Evolutionary conservation across 2,797 vertebrate genomes (phyloP).

Genomic region (Remorina albescens): DNA sequence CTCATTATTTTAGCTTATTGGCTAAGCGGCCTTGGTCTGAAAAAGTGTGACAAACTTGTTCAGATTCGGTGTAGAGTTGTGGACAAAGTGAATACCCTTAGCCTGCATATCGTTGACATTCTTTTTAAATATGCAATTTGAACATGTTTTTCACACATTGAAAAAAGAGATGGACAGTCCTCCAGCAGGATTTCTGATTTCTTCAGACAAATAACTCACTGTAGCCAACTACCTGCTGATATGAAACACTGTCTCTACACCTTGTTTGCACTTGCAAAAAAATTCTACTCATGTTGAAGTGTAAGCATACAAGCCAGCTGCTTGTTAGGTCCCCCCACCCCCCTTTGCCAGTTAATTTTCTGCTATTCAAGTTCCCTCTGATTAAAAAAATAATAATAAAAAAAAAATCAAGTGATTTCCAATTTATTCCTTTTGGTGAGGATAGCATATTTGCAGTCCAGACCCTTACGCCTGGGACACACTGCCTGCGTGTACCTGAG

Average conservation of each 20-base stretch:
- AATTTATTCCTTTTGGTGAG: constrained; percentile 54
- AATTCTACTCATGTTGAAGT: constrained; percentile 15
- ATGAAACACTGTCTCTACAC: constrained; percentile 15
- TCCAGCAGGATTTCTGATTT: background rate
- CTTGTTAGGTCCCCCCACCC: constrained; percentile 20
- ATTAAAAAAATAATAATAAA: constrained; percentile 56
- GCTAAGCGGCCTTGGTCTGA: no score
- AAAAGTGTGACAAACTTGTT: no score
- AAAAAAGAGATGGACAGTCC: background rate
- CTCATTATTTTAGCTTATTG: no score
- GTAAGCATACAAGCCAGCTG: constrained; percentile 1
- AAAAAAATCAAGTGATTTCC: constrained; percentile 52
- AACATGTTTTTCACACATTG: no score
- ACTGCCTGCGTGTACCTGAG: no score
- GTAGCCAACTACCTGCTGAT: background rate
- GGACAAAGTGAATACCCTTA: background rate
- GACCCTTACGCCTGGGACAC: no score
- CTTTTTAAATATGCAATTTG: background rate
- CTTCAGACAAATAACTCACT: no score
- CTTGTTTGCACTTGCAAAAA: constrained; percentile 2
- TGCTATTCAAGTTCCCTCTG: constrained; percentile 40
- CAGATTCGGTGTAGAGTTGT: background rate
- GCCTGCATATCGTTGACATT: background rate
- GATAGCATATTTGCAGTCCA: constrained; percentile 53
- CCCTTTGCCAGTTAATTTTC: constrained; percentile 61